phyloP scores from a whole-genome alignment of 2,113 vertebrate species.

The Epinephelus moara region DNA sequence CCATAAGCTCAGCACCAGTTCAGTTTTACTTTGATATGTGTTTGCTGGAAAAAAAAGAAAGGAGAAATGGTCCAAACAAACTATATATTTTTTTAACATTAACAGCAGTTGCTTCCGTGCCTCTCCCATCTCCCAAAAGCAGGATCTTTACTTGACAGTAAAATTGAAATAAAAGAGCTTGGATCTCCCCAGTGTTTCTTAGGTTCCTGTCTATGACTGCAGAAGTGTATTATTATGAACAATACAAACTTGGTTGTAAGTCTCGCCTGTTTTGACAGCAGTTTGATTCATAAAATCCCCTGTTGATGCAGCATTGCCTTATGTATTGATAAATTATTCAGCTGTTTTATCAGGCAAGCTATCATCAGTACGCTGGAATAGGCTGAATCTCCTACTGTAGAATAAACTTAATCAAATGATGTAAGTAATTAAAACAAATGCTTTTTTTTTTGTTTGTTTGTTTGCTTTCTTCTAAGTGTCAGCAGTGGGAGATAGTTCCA shows the following conservation, averaged over 20 bases:
- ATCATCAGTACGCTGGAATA: constrained; percentile 8
- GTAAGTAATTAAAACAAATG: constrained; percentile 14
- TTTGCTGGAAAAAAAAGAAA: not conserved
- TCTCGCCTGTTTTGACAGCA: constrained; percentile 64
- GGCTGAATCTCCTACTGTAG: constrained; percentile 20
- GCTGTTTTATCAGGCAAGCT: constrained; percentile 44
- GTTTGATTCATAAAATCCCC: constrained; percentile 59
- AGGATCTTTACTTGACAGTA: constrained; percentile 42
- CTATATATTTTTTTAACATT: constrained; percentile 11
- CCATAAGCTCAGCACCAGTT: not conserved
- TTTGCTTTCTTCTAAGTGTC: constrained; percentile 24
- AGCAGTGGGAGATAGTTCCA: constrained; percentile 80
- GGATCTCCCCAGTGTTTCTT: constrained; percentile 41
- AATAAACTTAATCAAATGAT: constrained; percentile 10
- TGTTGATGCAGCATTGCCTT: constrained; percentile 39
- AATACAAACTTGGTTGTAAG: constrained; percentile 51
- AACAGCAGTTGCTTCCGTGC: constrained; percentile 19
- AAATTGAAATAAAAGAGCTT: constrained; percentile 58
- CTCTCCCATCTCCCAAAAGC: constrained; percentile 25
- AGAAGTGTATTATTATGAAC: constrained; percentile 52
- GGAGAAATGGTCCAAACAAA: not conserved
- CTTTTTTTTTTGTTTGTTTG: not conserved
- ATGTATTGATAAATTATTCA: constrained; percentile 64
- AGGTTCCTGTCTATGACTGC: constrained; percentile 45
- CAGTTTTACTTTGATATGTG: constrained; percentile 10